A percentile compares a stretch with the other conserved stretches of the same genome.
These are phyloP conservation scores for Charaxes varanes DNA, from an alignment of 1,140 invertebrate genomes.

Conservation along the genomic window DNA sequence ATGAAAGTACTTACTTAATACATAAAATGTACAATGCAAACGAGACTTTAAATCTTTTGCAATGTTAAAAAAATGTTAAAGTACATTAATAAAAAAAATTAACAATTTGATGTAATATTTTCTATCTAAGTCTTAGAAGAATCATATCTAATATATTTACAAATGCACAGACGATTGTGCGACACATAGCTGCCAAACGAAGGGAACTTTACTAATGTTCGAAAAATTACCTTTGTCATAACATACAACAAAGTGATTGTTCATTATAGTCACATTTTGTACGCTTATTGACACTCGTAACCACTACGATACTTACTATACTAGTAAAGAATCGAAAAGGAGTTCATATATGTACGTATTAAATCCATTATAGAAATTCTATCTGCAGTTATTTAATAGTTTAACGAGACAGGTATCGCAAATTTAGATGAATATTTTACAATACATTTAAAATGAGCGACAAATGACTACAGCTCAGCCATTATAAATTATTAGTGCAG, in stretches of 20 bases:
- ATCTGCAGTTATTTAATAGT: slow-evolving; percentile 4
- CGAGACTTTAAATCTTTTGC: slow-evolving; percentile 11
- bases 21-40: slow-evolving; percentile 1
- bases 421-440: slow-evolving; percentile 1
- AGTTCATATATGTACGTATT: slow-evolving; percentile 24
- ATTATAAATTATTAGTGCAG: slow-evolving; percentile 2
- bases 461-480: slow-evolving; percentile 3
- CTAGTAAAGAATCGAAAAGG: slow-evolving; percentile 54
- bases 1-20: not conserved
- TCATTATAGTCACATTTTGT: slow-evolving; percentile 70
- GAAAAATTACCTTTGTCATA: slow-evolving; percentile 30
- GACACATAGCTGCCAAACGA: slow-evolving; percentile 56
- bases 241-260: slow-evolving; percentile 29
- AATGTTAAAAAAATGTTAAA: slow-evolving; percentile 3
- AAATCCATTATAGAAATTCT: slow-evolving; percentile 11
- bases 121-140: slow-evolving; percentile 61
- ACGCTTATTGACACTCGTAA: slow-evolving; percentile 38
- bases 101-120: slow-evolving; percentile 30
- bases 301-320: slow-evolving; percentile 29
- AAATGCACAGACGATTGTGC: slow-evolving; percentile 51
- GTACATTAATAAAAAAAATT: slow-evolving; percentile 9
- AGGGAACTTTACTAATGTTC: slow-evolving; percentile 42
- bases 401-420: slow-evolving; percentile 4
- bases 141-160: slow-evolving; percentile 64
- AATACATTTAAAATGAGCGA: slow-evolving; percentile 1